phyloP scores from a whole-genome alignment of 2,113 vertebrate genomes.

The Saccopteryx bilineata region DNA sequence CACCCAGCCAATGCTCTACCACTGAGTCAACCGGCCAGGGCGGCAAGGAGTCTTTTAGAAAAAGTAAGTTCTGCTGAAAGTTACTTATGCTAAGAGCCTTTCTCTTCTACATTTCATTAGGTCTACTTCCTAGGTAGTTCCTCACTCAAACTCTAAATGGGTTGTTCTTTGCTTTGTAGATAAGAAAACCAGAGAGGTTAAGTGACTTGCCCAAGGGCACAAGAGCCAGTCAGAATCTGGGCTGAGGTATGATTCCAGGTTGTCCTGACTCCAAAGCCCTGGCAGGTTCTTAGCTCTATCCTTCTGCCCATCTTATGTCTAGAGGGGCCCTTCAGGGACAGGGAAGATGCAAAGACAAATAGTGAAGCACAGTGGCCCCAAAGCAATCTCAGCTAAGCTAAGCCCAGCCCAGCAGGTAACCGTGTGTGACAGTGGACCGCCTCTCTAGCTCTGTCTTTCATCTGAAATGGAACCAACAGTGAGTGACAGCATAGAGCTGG shows the following conservation, averaged over 20 bases:
- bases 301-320: not conserved
- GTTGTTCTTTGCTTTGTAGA: not conserved
- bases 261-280: not conserved
- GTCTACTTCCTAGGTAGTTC: not conserved
- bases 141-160: not conserved
- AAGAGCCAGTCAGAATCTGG: not conserved
- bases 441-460: not conserved
- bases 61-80: too few relatives aligned
- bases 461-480: not conserved
- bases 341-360: not conserved
- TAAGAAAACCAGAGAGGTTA: not conserved
- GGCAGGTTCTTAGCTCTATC: not conserved
- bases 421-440: not conserved
- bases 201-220: not conserved
- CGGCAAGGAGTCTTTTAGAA: too few relatives aligned
- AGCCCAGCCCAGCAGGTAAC: not conserved
- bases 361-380: not conserved
- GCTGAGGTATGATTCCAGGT: not conserved
- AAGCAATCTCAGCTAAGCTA: not conserved
- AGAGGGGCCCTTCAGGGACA: not conserved
- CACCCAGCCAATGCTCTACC: too few relatives aligned
- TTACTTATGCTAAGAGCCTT: too few relatives aligned
- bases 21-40: too few relatives aligned
- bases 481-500: not conserved
- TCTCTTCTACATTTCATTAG: too few relatives aligned